Percentiles rank a stretch among this genome's conserved stretches.
These are phyloP conservation scores for Platycercus adscitus DNA, from an alignment of 2,113 vertebrate species.

Conservation along the genomic window DNA sequence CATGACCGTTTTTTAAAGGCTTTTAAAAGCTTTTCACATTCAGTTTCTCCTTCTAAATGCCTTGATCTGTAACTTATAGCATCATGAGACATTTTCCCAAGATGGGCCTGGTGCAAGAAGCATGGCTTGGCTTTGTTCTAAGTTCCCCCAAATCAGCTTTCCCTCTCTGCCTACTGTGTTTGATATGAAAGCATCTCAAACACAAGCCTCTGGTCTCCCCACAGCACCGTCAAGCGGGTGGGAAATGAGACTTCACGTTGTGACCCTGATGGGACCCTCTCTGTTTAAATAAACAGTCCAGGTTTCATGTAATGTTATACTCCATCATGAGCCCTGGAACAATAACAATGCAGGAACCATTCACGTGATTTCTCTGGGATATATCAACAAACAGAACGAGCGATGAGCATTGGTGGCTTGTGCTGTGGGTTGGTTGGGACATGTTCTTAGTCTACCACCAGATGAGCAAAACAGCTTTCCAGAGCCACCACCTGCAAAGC, in stretches of 20 bases:
- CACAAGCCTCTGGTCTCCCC: background rate
- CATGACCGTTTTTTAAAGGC: background rate
- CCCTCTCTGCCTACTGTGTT: background rate
- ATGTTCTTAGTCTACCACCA: background rate
- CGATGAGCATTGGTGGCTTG: background rate
- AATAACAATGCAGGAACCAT: background rate
- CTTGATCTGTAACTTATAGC: background rate
- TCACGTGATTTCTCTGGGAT: conserved; percentile 2
- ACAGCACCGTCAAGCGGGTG: background rate
- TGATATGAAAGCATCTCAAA: conserved; percentile 8
- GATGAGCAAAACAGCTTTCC: background rate
- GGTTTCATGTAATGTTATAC: conserved; percentile 29
- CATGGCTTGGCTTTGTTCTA: conserved; percentile 23
- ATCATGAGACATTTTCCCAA: background rate
- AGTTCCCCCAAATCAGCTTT: conserved; percentile 7
- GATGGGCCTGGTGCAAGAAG: conserved; percentile 5
- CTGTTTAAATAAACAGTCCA: conserved; percentile 61
- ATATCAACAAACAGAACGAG: background rate
- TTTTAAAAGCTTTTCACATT: background rate
- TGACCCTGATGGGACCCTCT: conserved; percentile 56
- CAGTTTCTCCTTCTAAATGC: background rate
- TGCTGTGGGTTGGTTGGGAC: background rate
- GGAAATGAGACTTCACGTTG: conserved; percentile 19
- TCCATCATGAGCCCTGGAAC: conserved; percentile 24
- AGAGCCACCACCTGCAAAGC: background rate